These are phyloP conservation scores for Cricetomys ansorgei DNA, from an alignment of 2,113 vertebrate species.

Conservation along the genomic window DNA sequence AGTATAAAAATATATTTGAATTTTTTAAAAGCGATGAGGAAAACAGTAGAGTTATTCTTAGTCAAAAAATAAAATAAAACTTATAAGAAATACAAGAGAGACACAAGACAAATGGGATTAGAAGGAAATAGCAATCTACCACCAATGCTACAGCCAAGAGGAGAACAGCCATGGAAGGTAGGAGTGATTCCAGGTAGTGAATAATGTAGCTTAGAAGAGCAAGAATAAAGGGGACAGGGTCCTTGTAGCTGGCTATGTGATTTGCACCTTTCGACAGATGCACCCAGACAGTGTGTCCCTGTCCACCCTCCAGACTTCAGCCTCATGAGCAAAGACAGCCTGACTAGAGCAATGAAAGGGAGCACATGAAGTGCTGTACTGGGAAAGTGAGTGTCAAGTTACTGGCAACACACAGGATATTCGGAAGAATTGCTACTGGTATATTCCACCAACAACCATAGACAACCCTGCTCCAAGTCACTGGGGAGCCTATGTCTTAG, in stretches of 20 bases:
- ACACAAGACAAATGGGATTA: neutral
- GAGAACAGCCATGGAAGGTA: neutral
- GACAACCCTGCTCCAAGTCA: neutral
- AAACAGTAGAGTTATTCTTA: neutral
- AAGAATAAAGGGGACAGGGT: neutral
- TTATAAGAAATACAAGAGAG: neutral
- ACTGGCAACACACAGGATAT: neutral
- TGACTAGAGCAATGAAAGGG: neutral
- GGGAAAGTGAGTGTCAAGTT: neutral
- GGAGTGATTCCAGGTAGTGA: neutral
- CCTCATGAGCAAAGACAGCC: neutral
- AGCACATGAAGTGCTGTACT: neutral
- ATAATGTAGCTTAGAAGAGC: neutral
- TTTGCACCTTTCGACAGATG: neutral
- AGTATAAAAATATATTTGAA: neutral
- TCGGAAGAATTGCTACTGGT: neutral
- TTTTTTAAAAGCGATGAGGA: neutral
- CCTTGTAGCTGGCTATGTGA: neutral
- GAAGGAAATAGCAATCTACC: neutral
- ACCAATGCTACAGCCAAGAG: neutral
- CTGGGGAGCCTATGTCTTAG: neutral
- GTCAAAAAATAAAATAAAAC: neutral
- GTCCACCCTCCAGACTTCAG: too few species aligned
- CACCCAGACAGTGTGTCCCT: neutral
- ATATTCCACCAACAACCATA: neutral